These are phyloP conservation scores for Hirtodrosophila cameraria DNA, from an alignment of 2,888 invertebrate species.

Conservation along the genomic window DNA sequence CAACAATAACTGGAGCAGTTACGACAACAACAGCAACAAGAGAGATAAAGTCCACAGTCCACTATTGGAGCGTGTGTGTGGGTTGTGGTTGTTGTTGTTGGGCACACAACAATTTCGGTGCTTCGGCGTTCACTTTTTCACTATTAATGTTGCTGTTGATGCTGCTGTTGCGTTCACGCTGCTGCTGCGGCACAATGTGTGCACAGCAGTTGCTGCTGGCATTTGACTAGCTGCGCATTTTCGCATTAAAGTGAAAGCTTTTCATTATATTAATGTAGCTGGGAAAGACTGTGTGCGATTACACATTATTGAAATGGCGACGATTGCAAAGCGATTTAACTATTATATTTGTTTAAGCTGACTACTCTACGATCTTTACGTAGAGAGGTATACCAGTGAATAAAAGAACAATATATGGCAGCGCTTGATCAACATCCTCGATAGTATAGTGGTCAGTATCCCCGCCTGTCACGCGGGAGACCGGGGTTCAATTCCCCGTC, in stretches of 20 bases:
- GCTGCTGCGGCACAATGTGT: constrained; percentile 7
- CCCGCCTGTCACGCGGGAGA: too few relatives aligned
- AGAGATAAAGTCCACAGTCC: constrained; percentile 9
- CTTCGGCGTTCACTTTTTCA: constrained; percentile 31
- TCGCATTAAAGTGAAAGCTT: constrained; percentile 58
- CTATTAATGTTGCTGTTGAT: constrained; percentile 5
- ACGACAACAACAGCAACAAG: constrained; percentile 30
- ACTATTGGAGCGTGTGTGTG: neutral
- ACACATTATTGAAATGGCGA: constrained; percentile 17
- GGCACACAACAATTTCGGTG: constrained; percentile 33
- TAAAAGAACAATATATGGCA: too few relatives aligned
- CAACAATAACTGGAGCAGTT: constrained; percentile 2
- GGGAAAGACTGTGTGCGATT: constrained; percentile 30
- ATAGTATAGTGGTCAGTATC: too few relatives aligned
- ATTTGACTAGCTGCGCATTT: constrained; percentile 47
- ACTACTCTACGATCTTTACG: too few relatives aligned
- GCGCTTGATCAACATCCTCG: too few relatives aligned
- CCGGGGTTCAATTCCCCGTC: too few relatives aligned
- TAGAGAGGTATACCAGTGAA: too few relatives aligned
- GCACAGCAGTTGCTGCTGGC: constrained; percentile 28
- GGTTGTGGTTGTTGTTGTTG: constrained; percentile 8
- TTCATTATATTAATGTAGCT: constrained; percentile 56
- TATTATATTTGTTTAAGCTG: constrained; percentile 9
- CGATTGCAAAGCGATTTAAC: constrained; percentile 27
- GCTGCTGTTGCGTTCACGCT: constrained; percentile 7